A percentile compares a stretch with the other conserved stretches of the same genome.
Evolutionary conservation across 2,797 vertebrate species (phyloP).

Genomic region (Miopithecus talapoin): DNA sequence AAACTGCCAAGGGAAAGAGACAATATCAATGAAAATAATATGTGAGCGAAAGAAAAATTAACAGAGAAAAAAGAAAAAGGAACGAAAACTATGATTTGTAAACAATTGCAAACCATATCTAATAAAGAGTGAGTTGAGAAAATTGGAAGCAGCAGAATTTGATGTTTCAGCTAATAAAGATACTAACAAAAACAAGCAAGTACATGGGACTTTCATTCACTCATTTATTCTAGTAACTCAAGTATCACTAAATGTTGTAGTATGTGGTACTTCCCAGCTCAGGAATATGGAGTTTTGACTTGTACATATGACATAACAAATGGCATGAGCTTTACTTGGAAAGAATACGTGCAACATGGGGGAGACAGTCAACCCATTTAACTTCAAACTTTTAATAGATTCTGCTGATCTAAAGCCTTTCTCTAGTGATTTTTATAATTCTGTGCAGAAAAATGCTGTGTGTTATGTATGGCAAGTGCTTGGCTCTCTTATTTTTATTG

Average conservation of each 20-base stretch:
- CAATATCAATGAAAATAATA: not conserved
- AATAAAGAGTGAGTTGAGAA: not conserved
- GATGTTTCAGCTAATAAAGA: not conserved
- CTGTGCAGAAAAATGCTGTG: not conserved
- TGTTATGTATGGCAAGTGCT: not conserved
- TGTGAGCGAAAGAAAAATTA: not conserved
- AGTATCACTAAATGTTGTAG: not conserved
- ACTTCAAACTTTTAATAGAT: not conserved
- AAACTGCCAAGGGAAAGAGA: not conserved
- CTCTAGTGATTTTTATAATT: not conserved
- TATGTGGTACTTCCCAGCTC: not conserved
- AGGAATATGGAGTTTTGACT: not conserved
- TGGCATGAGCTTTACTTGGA: not conserved
- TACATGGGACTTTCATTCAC: not conserved
- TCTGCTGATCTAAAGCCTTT: not conserved
- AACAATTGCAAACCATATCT: not conserved
- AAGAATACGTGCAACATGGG: accelerated
- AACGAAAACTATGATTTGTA: not conserved
- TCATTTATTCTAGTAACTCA: not conserved
- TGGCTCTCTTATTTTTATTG: not conserved
- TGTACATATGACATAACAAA: not conserved
- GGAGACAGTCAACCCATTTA: not conserved
- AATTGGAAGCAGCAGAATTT: not conserved
- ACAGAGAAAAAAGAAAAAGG: not conserved
- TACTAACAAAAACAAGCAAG: not conserved